Conservation (phyloP, 2,113 vertebrate genomes). For the Sclerurus mexicanus region DNA sequence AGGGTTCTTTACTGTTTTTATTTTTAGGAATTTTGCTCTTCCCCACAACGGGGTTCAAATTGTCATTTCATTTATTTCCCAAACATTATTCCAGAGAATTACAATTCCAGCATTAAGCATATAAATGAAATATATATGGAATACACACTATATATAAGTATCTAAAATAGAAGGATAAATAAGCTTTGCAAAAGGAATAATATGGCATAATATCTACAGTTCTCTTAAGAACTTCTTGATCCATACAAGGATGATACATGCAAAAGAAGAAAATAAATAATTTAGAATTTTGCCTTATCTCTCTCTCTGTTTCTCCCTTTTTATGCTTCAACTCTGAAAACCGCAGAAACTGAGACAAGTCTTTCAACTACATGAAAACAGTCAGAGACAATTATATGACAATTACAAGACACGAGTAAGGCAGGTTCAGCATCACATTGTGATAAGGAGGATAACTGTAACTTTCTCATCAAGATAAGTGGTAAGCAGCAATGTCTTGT, state of each 20-base stretch:
- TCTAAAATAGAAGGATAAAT: neutral
- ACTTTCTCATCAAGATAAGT: neutral
- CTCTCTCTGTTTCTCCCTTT: neutral
- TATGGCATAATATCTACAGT: neutral
- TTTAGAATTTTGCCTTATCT: neutral
- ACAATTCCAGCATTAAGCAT: neutral
- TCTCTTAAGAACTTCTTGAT: neutral
- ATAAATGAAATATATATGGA: neutral
- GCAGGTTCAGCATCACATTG: neutral
- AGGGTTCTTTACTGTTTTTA: neutral
- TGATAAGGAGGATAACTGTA: neutral
- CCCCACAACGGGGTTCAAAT: neutral
- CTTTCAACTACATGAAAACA: neutral
- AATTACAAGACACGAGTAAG: neutral
- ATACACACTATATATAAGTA: neutral
- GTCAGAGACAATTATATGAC: neutral
- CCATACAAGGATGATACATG: neutral
- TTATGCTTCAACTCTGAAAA: neutral
- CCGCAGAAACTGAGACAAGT: neutral
- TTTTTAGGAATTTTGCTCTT: neutral
- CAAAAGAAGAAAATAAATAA: neutral
- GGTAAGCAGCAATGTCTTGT: neutral
- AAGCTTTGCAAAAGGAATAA: neutral
- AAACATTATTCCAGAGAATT: neutral
- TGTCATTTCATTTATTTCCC: neutral